These are phyloP conservation scores for Kryptolebias ocellatus DNA, from an alignment of 2,797 vertebrate species.

Conservation along the genomic window DNA sequence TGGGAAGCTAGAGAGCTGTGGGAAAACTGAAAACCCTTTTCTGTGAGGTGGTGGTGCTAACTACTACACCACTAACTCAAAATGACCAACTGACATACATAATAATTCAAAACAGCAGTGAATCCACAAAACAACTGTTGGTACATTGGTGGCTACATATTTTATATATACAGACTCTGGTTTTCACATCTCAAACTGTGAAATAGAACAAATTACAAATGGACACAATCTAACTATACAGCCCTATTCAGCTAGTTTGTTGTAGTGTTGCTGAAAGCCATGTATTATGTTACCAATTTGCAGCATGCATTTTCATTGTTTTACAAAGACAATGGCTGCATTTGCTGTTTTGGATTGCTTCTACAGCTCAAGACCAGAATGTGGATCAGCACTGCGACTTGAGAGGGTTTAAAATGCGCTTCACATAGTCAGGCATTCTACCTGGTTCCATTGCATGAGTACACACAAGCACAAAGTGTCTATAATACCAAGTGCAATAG, in stretches of 20 bases:
- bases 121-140: too few species aligned
- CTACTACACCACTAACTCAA: too few species aligned
- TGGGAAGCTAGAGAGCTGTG: too few species aligned
- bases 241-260: neutral
- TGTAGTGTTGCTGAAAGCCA: neutral
- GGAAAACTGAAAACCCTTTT: too few species aligned
- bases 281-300: neutral
- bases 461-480: slow-evolving; percentile 19
- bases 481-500: slow-evolving; percentile 22
- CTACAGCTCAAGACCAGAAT: slow-evolving; percentile 1
- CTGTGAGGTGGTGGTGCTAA: too few species aligned
- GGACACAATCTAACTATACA: too few species aligned
- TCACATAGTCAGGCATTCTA: slow-evolving; percentile 22
- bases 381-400: slow-evolving; percentile 23
- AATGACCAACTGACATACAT: too few species aligned
- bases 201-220: too few species aligned
- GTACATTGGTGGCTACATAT: too few species aligned
- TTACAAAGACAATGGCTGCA: neutral
- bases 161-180: too few species aligned
- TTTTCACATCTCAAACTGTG: too few species aligned
- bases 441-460: slow-evolving; percentile 17
- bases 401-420: slow-evolving; percentile 6
- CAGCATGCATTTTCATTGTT: neutral
- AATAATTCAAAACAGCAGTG: too few species aligned
- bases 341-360: slow-evolving; percentile 4